phyloP scores from a whole-genome alignment of 2,113 vertebrate genomes.

The Lycocorax pyrrhopterus region DNA sequence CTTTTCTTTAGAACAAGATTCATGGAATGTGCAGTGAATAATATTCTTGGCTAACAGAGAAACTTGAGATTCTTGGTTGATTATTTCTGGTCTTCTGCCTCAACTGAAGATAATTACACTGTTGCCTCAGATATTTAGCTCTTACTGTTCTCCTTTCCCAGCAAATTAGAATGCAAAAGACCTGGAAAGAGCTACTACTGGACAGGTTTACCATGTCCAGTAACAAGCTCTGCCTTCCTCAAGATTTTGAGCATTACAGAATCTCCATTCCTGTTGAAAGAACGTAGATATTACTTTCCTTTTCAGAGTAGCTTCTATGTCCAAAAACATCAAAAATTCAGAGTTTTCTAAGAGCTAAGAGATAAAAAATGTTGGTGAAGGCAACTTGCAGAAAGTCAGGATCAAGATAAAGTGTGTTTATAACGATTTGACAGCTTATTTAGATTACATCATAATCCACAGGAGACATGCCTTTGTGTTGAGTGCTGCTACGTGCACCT shows the following conservation, averaged over 20 bases:
- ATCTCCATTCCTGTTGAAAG: background rate
- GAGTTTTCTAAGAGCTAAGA: background rate
- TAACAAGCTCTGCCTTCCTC: background rate
- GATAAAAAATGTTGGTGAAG: background rate
- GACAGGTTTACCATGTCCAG: background rate
- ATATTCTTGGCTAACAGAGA: background rate
- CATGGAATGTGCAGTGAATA: background rate
- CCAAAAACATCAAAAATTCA: background rate
- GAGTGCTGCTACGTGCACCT: background rate
- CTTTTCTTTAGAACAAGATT: background rate
- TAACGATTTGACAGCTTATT: background rate
- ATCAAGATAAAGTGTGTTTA: background rate
- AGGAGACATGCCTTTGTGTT: background rate
- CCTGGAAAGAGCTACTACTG: background rate
- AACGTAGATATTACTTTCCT: background rate
- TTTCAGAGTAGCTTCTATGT: background rate
- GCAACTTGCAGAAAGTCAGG: background rate
- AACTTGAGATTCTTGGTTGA: background rate
- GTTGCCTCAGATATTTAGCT: background rate
- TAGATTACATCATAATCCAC: background rate
- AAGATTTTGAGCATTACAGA: background rate
- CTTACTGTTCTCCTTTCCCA: background rate
- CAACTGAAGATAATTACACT: background rate
- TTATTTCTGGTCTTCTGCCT: background rate
- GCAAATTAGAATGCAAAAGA: background rate